Conservation (phyloP, 2,888 invertebrate species). For the Microchrysa polita region DNA sequence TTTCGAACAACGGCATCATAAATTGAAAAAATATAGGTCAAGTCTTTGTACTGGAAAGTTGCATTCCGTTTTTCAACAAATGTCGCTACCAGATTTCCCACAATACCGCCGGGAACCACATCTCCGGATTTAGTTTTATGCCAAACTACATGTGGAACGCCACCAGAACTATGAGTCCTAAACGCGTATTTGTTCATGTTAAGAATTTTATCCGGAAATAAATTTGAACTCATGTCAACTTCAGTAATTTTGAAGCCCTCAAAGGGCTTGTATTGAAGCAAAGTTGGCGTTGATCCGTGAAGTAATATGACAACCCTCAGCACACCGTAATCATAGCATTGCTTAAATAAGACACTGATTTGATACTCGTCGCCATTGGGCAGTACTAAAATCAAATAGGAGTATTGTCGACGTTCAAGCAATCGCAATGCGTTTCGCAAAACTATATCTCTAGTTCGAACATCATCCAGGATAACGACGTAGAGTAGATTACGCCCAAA, state of each 20-base stretch:
- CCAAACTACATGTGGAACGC: background rate
- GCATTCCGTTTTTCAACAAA: constrained; percentile 4
- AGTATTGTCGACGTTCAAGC: too few relatives aligned
- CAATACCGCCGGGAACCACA: background rate
- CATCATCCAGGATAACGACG: too few relatives aligned
- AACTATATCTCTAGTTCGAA: too few relatives aligned
- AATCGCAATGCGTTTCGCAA: too few relatives aligned
- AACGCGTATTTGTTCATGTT: background rate
- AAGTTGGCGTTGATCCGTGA: too few relatives aligned
- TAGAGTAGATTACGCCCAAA: too few relatives aligned
- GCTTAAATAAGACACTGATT: too few relatives aligned
- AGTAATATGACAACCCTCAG: too few relatives aligned
- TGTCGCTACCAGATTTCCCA: background rate
- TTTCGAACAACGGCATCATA: background rate
- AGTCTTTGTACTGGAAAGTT: background rate
- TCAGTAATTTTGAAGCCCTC: background rate
- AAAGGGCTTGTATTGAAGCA: background rate
- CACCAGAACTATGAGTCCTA: background rate
- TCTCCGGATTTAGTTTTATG: background rate
- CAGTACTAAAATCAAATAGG: too few relatives aligned
- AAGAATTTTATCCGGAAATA: background rate
- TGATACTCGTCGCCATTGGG: too few relatives aligned
- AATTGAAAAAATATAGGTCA: background rate
- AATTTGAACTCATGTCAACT: background rate
- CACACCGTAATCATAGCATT: too few relatives aligned